Conservation (phyloP, 2,113 vertebrate species). For the Arothron firmamentum region DNA sequence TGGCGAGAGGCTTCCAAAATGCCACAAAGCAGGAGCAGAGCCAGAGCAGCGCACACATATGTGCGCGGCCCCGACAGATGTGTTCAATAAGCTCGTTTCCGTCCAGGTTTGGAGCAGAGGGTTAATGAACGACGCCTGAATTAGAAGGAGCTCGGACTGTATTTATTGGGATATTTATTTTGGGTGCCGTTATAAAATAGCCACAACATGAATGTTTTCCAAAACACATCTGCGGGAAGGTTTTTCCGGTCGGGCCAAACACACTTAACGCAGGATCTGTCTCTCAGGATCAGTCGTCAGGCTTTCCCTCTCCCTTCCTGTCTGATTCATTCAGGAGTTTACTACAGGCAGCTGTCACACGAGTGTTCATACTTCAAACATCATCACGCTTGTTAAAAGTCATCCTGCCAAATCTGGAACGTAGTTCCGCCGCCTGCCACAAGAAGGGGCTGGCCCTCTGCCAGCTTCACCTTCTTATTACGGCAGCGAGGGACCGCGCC, state of each 20-base stretch:
- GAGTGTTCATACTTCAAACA: slow-evolving; percentile 67
- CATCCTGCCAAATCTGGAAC: slow-evolving; percentile 66
- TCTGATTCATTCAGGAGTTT: slow-evolving; percentile 48
- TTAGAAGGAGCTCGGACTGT: slow-evolving; percentile 47
- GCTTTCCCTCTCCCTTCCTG: slow-evolving; percentile 39
- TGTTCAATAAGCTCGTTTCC: slow-evolving; percentile 32
- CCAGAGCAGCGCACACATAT: slow-evolving; percentile 23
- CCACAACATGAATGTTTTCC: slow-evolving; percentile 60
- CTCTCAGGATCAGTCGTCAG: slow-evolving; percentile 55
- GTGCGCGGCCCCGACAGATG: slow-evolving; percentile 9
- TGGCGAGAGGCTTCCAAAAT: slow-evolving; percentile 34
- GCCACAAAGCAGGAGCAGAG: slow-evolving; percentile 22
- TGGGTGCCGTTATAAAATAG: slow-evolving; percentile 60
- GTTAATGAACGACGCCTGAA: slow-evolving; percentile 19
- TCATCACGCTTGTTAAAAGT: slow-evolving; percentile 68
- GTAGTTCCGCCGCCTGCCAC: slow-evolving; percentile 67
- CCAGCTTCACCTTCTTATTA: slow-evolving; percentile 75
- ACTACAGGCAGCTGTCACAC: slow-evolving; percentile 70
- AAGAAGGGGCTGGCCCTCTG: slow-evolving; percentile 69
- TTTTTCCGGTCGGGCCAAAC: slow-evolving; percentile 50
- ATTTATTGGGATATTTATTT: slow-evolving; percentile 63
- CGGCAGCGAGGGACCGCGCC: slow-evolving; percentile 39
- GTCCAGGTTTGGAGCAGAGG: not conserved
- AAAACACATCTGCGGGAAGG: slow-evolving; percentile 61
- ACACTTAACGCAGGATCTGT: slow-evolving; percentile 56